phyloP scores from a whole-genome alignment of 2,113 vertebrate genomes.

The Conger conger region DNA sequence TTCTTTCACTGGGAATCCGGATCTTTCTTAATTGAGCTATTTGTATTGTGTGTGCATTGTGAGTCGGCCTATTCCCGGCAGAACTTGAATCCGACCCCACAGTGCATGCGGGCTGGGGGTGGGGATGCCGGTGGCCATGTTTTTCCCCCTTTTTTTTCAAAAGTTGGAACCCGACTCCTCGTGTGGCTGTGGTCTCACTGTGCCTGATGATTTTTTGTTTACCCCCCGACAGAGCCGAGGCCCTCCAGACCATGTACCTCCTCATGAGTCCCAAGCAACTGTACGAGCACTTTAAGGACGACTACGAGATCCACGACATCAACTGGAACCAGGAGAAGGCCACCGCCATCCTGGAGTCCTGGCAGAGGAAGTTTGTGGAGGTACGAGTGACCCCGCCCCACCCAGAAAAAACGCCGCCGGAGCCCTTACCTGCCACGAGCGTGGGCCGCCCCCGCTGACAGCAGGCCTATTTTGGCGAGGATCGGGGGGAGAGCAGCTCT shows the following conservation, averaged over 20 bases:
- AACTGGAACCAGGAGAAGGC: slow-evolving; percentile 97
- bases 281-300: slow-evolving; percentile 94
- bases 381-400: slow-evolving; percentile 54
- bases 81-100: background rate
- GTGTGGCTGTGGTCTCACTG: background rate
- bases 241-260: slow-evolving; percentile 96
- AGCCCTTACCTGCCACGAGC: background rate
- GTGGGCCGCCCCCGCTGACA: background rate
- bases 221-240: slow-evolving; percentile 80
- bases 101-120: background rate
- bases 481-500: slow-evolving; percentile 43
- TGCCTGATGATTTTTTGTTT: slow-evolving; percentile 8
- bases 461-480: slow-evolving; percentile 44
- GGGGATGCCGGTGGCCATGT: background rate
- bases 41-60: background rate
- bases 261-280: slow-evolving; percentile 97
- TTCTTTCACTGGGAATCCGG: background rate
- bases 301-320: slow-evolving; percentile 97
- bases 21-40: background rate
- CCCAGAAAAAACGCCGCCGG: background rate
- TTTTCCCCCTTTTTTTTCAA: background rate
- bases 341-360: slow-evolving; percentile 86
- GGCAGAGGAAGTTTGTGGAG: slow-evolving; percentile 98
- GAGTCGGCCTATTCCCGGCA: background rate
- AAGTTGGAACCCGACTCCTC: background rate